phyloP scores from a whole-genome alignment of 2,888 invertebrate genomes.

The Dolichomitus sp. region DNA sequence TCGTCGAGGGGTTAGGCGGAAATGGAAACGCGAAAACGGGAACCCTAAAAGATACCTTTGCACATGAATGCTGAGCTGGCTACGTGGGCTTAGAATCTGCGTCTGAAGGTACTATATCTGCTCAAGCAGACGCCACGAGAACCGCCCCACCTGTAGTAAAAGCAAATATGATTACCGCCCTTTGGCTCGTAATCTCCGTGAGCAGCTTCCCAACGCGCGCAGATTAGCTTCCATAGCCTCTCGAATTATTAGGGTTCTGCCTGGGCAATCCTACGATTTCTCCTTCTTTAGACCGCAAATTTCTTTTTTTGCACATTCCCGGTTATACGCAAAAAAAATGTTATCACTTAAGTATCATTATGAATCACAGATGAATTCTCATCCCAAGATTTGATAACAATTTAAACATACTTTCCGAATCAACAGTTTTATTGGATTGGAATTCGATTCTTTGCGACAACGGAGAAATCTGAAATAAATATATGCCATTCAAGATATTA shows the following conservation, averaged over 20 bases:
- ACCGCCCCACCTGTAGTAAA: conserved; percentile 63
- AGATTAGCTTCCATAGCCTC: conserved; percentile 53
- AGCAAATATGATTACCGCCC: conserved; percentile 74
- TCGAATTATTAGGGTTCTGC: conserved; percentile 40
- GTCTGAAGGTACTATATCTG: conserved; percentile 8
- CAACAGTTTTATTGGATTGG: no score
- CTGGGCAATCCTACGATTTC: conserved; percentile 22
- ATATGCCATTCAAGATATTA: no score
- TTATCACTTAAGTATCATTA: no score
- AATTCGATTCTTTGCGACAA: no score
- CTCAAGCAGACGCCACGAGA: conserved; percentile 25
- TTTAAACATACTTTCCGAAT: no score
- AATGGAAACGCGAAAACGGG: conserved; percentile 51
- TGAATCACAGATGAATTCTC: no score
- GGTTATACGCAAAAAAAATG: neutral
- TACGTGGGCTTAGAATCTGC: conserved; percentile 3
- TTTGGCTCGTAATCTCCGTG: conserved; percentile 71
- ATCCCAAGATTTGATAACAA: no score
- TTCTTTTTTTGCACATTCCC: neutral
- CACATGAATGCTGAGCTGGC: neutral
- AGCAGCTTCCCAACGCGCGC: conserved; percentile 59
- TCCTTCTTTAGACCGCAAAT: conserved; percentile 13
- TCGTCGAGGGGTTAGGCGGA: neutral
- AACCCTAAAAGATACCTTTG: conserved; percentile 40
- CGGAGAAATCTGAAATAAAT: no score